Percentiles rank a stretch among this genome's conserved stretches.
phyloP scores from a whole-genome alignment of 2,888 invertebrate genomes.

The Prostheceraeus crozeri region DNA sequence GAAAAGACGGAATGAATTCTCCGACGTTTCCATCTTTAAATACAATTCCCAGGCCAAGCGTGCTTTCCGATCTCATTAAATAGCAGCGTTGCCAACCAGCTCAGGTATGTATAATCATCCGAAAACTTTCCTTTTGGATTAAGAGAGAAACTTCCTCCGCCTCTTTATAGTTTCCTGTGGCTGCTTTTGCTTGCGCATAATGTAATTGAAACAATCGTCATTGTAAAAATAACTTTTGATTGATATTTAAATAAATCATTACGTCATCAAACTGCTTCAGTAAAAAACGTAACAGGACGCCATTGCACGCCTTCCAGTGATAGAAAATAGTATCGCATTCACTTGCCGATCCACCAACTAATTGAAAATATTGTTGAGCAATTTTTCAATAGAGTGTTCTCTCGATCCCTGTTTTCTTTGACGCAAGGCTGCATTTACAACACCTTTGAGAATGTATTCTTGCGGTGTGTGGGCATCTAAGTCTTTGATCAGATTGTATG shows the following conservation, averaged over 20 bases:
- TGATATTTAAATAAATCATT: slow-evolving; percentile 84
- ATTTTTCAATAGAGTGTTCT: slow-evolving; percentile 84
- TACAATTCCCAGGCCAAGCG: slow-evolving; percentile 90
- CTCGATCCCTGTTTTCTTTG: slow-evolving; percentile 82
- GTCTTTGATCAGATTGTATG: slow-evolving; percentile 77
- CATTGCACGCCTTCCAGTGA: slow-evolving; percentile 84
- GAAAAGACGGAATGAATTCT: slow-evolving; percentile 81
- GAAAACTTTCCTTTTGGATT: slow-evolving; percentile 74
- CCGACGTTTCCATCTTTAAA: slow-evolving; percentile 70
- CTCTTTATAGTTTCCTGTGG: slow-evolving; percentile 83
- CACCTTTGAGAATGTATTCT: slow-evolving; percentile 90
- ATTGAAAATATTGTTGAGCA: slow-evolving; percentile 88
- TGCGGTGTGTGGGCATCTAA: slow-evolving; percentile 84
- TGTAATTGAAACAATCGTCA: slow-evolving; percentile 81
- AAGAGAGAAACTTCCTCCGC: slow-evolving; percentile 80
- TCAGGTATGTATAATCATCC: slow-evolving; percentile 77
- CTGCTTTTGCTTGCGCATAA: slow-evolving; percentile 74
- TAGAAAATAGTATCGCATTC: slow-evolving; percentile 97
- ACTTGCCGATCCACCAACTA: slow-evolving; percentile 88
- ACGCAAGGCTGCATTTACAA: slow-evolving; percentile 83
- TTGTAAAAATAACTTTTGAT: slow-evolving; percentile 89
- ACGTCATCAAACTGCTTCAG: slow-evolving; percentile 91
- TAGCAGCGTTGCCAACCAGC: slow-evolving; percentile 71
- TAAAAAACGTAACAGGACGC: slow-evolving; percentile 89
- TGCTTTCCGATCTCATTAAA: slow-evolving; percentile 74